These are phyloP conservation scores for Austrofundulus limnaeus DNA, from an alignment of 2,113 vertebrate genomes.

Conservation along the genomic window DNA sequence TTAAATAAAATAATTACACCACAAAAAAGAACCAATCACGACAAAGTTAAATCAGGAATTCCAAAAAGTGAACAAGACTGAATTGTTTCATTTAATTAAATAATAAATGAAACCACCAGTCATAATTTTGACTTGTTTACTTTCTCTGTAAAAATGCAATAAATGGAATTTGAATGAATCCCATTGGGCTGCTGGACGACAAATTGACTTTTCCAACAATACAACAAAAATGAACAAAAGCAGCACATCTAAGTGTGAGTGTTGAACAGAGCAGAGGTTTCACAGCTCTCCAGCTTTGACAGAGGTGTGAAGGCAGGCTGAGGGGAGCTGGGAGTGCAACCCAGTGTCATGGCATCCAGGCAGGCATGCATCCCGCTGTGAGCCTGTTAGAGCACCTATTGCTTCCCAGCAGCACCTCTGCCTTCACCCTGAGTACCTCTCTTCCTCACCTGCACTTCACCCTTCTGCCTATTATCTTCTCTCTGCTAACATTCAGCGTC, in stretches of 20 bases:
- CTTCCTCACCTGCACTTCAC: conserved; percentile 1
- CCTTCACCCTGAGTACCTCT: background rate
- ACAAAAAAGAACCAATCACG: no score
- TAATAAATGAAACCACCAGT: no score
- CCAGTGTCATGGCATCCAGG: background rate
- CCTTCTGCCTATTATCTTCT: conserved; percentile 27
- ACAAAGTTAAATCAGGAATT: no score
- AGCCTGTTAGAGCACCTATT: conserved; percentile 26
- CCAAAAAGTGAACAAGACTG: no score
- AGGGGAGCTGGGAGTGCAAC: background rate
- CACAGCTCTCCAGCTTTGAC: background rate
- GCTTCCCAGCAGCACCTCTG: conserved; percentile 5
- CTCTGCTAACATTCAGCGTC: conserved; percentile 30
- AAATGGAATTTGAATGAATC: background rate
- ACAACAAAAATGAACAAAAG: background rate
- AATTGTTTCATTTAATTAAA: no score
- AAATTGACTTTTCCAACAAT: background rate
- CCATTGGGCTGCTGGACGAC: background rate
- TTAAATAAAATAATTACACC: no score
- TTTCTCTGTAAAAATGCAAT: background rate
- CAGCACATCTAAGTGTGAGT: background rate
- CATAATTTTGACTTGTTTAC: background rate
- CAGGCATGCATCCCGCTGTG: conserved; percentile 14
- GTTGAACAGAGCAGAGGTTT: background rate
- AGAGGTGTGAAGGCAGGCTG: background rate